Percentiles rank a stretch among this genome's conserved stretches.
These are phyloP conservation scores for Eclectus roratus DNA, from an alignment of 2,113 vertebrate species.

Conservation along the genomic window DNA sequence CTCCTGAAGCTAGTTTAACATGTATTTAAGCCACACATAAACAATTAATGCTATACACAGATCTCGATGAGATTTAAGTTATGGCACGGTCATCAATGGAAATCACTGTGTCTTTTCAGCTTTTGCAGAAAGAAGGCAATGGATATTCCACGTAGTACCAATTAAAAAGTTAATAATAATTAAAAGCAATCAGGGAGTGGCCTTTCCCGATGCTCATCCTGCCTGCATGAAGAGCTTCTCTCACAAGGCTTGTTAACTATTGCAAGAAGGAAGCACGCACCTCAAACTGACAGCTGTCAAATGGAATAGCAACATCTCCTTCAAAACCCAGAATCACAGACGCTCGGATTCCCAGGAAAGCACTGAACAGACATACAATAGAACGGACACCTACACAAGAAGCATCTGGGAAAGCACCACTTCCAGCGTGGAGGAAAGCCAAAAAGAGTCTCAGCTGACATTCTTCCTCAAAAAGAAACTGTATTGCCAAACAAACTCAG, in stretches of 20 bases:
- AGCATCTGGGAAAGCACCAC: not conserved
- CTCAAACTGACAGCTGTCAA: conserved; percentile 14
- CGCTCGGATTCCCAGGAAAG: not conserved
- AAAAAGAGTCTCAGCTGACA: not conserved
- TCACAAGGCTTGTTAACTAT: not conserved
- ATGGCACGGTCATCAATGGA: not conserved
- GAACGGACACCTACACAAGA: not conserved
- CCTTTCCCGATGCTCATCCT: not conserved
- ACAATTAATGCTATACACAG: not conserved
- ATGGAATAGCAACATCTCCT: not conserved
- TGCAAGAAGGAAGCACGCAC: not conserved
- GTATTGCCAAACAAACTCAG: not conserved
- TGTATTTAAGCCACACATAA: not conserved
- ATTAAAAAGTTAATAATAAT: not conserved
- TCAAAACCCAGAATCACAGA: not conserved
- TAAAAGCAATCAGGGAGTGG: not conserved
- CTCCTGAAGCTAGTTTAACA: not conserved
- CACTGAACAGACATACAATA: not conserved
- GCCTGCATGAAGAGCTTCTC: not conserved
- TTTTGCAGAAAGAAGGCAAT: not conserved
- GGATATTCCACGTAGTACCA: not conserved
- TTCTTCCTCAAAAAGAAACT: not conserved
- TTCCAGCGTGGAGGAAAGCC: not conserved
- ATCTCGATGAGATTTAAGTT: not conserved
- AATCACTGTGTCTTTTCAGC: not conserved